Percentiles rank a stretch among this genome's conserved stretches.
Evolutionary conservation across 1,140 invertebrate genomes (phyloP).

Genomic region (Harlomillsia oculata): DNA sequence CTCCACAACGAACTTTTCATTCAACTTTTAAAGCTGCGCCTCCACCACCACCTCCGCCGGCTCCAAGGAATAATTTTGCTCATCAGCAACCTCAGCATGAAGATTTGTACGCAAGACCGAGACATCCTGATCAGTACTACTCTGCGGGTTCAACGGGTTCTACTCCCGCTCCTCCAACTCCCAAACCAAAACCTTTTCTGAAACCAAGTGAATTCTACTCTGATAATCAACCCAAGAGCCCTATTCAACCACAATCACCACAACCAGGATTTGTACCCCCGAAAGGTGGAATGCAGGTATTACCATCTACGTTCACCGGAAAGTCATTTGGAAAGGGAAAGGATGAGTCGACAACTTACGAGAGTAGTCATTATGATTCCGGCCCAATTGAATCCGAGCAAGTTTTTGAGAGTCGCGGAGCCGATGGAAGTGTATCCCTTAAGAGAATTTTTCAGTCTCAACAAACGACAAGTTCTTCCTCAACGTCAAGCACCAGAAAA

Average conservation of each 20-base stretch:
- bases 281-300: constrained; percentile 16
- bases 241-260: not conserved
- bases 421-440: constrained; percentile 29
- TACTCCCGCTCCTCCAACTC: constrained; percentile 25
- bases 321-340: constrained; percentile 19
- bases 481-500: constrained; percentile 25
- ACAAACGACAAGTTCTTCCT: constrained; percentile 21
- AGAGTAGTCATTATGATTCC: constrained; percentile 27
- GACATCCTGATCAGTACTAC: constrained; percentile 29
- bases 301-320: constrained; percentile 11
- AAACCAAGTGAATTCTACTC: constrained; percentile 33
- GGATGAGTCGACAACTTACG: constrained; percentile 1
- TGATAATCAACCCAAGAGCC: constrained; percentile 11
- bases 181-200: constrained; percentile 30
- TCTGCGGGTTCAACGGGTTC: constrained; percentile 21
- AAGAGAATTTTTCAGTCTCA: constrained; percentile 34
- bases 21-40: constrained; percentile 9
- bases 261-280: constrained; percentile 9
- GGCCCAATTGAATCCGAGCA: constrained; percentile 32
- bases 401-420: constrained; percentile 23
- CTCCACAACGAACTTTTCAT: constrained; percentile 7
- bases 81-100: constrained; percentile 17
- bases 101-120: constrained; percentile 32
- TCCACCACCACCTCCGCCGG: constrained; percentile 11
- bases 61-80: constrained; percentile 6